phyloP scores from a whole-genome alignment of 2,797 vertebrate species.

The Cheirogaleus major region DNA sequence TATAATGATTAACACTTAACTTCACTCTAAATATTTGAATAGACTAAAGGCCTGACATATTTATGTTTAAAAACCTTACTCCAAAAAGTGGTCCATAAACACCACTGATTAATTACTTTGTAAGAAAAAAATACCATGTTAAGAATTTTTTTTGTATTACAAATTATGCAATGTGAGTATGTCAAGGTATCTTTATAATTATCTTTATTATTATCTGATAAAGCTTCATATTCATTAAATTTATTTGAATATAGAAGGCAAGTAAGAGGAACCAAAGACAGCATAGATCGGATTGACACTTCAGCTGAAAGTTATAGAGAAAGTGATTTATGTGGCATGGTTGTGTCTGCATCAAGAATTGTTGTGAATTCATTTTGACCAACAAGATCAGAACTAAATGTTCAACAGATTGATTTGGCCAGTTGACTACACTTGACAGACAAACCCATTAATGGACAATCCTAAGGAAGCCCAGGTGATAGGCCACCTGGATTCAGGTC shows the following conservation, averaged over 20 bases:
- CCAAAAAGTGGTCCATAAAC: background rate
- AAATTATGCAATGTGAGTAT: background rate
- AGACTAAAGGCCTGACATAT: background rate
- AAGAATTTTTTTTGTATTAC: conserved; percentile 1
- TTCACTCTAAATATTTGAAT: background rate
- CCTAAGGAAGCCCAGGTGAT: background rate
- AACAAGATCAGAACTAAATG: background rate
- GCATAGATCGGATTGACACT: background rate
- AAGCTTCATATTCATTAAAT: background rate
- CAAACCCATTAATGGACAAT: background rate
- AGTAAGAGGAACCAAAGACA: background rate
- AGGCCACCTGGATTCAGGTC: background rate
- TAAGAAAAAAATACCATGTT: background rate
- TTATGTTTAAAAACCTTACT: background rate
- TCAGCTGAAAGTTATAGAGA: background rate
- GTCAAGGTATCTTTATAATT: background rate
- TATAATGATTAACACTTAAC: background rate
- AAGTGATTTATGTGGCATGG: background rate
- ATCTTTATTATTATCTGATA: background rate
- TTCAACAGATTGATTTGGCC: background rate
- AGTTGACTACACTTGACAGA: background rate
- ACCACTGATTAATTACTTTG: background rate
- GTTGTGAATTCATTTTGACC: background rate
- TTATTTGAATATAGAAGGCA: background rate
- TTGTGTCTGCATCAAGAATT: background rate